Evolutionary conservation across 2,888 invertebrate genomes (phyloP), one percentile per base, ranked within the genome.

Genomic region (Pemphredon lugubris): DNA sequence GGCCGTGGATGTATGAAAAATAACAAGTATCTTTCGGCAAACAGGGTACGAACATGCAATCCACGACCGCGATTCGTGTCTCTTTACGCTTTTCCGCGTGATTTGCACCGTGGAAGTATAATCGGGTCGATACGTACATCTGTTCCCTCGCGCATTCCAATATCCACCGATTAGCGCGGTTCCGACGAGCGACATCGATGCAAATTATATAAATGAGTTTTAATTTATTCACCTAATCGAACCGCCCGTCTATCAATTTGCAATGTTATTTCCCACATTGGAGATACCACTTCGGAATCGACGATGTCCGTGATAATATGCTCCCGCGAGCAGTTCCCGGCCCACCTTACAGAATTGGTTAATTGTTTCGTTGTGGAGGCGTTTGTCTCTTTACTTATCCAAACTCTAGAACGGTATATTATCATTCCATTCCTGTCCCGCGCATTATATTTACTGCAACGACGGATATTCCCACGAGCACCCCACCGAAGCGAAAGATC

Each of bases 181-280:
- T 6, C 2, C 20, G 42, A 18, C 18, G 9, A 13, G 9, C 14
- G 11, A 7, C n/a, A 14, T n/a, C 4, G 30, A 2, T 42, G 51
- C 39, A 53, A 60, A 60, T 60, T 34, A 60, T 23, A 16, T 53
- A 13, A 23, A 16, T 34, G n/a, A 2, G 5, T 11, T 9, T 30
- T 4, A 16, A 57, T 40, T 47, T n/a, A 18, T 57, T 40, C 23
- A 21, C 21, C 30, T 42, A 48, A 48, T 48, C 51, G 42, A 60
- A 55, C 45, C 45, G 45, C 30, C 9, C 9, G 21, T 16, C 14
- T 39, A 40, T 55, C 39, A 57, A 34, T 32, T n/a, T 2, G n/a
- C 39, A 59, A 50, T 13, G n/a, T 26, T 32, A 44, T 61, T 53
- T 30, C 9, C 30, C 1, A n/a, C n/a, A n/a, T n/a, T n/a, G n/a